These are phyloP conservation scores for Carcharodon carcharias DNA, from an alignment of 2,797 vertebrate species.

Conservation along the genomic window DNA sequence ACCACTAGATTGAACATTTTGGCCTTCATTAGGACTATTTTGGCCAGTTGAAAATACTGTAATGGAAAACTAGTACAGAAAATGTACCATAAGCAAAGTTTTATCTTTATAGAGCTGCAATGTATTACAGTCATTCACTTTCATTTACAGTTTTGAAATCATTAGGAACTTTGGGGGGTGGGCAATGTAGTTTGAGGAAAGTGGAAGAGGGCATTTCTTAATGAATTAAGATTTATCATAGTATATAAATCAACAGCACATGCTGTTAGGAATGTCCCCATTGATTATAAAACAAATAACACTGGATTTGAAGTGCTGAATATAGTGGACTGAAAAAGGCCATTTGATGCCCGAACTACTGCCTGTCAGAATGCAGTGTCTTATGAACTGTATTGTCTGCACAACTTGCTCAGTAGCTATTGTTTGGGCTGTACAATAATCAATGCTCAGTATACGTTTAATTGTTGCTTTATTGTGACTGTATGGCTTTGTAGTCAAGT, in stretches of 20 bases:
- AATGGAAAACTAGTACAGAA: background rate
- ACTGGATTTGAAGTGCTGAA: background rate
- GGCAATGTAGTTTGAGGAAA: background rate
- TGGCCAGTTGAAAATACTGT: background rate
- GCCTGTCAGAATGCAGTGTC: conserved; percentile 24
- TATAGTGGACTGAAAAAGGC: background rate
- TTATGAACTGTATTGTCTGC: conserved; percentile 23
- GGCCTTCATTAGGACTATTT: background rate
- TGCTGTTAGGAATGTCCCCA: conserved; percentile 1
- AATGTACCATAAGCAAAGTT: background rate
- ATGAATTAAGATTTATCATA: background rate
- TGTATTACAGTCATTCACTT: conserved; percentile 1
- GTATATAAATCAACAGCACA: background rate
- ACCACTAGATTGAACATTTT: background rate
- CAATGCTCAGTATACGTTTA: conserved; percentile 32
- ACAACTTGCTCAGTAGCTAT: conserved; percentile 4
- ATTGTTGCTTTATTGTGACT: conserved; percentile 35
- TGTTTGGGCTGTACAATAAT: conserved; percentile 31
- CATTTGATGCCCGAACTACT: conserved; percentile 28
- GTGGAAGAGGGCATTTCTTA: background rate
- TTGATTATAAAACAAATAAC: conserved; percentile 10
- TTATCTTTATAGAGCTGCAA: background rate
- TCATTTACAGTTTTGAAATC: background rate
- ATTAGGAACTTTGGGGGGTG: background rate
- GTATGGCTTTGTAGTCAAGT: conserved; percentile 34